Conservation (phyloP, 2,113 vertebrate genomes). For the Megaceryle maxima region DNA sequence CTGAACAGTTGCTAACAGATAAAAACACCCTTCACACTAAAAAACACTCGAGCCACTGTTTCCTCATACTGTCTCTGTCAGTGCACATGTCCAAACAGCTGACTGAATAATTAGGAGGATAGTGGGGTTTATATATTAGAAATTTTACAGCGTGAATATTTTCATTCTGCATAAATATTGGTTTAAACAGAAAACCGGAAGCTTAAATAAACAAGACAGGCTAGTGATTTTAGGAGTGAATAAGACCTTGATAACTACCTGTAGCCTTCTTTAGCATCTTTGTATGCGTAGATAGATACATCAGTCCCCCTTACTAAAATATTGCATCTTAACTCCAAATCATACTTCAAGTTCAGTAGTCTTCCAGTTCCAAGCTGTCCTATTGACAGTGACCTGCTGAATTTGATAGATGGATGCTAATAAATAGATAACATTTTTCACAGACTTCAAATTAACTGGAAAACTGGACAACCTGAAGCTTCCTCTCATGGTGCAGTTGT, state of each 20-base stretch:
- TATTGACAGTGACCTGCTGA: background rate
- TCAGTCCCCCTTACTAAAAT: background rate
- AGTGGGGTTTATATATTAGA: constrained; percentile 31
- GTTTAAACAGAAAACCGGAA: constrained; percentile 39
- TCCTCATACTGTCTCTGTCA: constrained; percentile 9
- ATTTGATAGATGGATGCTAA: background rate
- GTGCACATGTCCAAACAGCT: constrained; percentile 17
- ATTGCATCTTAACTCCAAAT: background rate
- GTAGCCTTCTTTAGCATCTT: constrained; percentile 39
- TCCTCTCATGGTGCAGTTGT: fast-evolving
- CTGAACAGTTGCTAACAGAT: constrained; percentile 14
- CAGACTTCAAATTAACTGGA: background rate
- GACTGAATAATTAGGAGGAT: constrained; percentile 29
- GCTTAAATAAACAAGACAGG: constrained; percentile 4
- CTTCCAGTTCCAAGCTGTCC: background rate
- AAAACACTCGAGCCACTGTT: constrained; percentile 46
- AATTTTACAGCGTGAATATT: constrained; percentile 45
- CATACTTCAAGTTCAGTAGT: background rate
- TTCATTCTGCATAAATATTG: constrained; percentile 61
- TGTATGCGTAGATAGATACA: background rate
- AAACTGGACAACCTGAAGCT: background rate
- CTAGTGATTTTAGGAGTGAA: constrained; percentile 31
- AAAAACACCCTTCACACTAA: constrained; percentile 34
- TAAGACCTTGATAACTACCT: constrained; percentile 51
- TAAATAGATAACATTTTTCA: background rate